A percentile compares a stretch with the other conserved stretches of the same genome.
phyloP scores from a whole-genome alignment of 1,140 invertebrate species.

The Xylocopa sonorina region DNA sequence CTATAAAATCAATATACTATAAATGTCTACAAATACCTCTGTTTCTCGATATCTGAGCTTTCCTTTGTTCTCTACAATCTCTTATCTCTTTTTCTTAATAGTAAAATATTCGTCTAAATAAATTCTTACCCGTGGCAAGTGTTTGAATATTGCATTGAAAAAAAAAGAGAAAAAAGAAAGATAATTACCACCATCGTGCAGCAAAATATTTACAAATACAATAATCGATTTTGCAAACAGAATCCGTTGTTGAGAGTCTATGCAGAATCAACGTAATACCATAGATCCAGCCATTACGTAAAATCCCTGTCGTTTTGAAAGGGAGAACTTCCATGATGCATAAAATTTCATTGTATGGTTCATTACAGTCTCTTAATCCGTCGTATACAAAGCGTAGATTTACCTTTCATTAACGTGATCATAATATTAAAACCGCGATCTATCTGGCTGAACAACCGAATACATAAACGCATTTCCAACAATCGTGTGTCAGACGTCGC shows the following conservation, averaged over 20 bases:
- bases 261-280: slow-evolving; percentile 22
- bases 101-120: slow-evolving; percentile 29
- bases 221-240: slow-evolving; percentile 40
- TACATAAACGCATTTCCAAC: slow-evolving; percentile 60
- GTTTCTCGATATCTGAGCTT: slow-evolving; percentile 16
- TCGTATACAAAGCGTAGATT: slow-evolving; percentile 65
- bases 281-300: slow-evolving; percentile 56
- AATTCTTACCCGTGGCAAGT: slow-evolving; percentile 17
- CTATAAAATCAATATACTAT: slow-evolving; percentile 24
- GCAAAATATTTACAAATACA: slow-evolving; percentile 44
- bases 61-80: slow-evolving; percentile 18
- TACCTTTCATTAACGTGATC: slow-evolving; percentile 52
- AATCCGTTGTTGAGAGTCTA: slow-evolving; percentile 27
- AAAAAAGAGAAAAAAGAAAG: too few relatives aligned
- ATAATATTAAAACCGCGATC: slow-evolving; percentile 59
- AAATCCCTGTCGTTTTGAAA: slow-evolving; percentile 63
- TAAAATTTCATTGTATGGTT: slow-evolving; percentile 56
- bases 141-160: slow-evolving; percentile 20
- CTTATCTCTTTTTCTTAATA: slow-evolving; percentile 8
- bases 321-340: slow-evolving; percentile 61
- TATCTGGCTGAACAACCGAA: slow-evolving; percentile 60
- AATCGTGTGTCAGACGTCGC: slow-evolving; percentile 48
- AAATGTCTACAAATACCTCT: slow-evolving; percentile 46
- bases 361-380: slow-evolving; percentile 54
- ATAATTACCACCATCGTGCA: not conserved